phyloP scores from a whole-genome alignment of 2,113 vertebrate species.

The Pollimyrus isidori region DNA sequence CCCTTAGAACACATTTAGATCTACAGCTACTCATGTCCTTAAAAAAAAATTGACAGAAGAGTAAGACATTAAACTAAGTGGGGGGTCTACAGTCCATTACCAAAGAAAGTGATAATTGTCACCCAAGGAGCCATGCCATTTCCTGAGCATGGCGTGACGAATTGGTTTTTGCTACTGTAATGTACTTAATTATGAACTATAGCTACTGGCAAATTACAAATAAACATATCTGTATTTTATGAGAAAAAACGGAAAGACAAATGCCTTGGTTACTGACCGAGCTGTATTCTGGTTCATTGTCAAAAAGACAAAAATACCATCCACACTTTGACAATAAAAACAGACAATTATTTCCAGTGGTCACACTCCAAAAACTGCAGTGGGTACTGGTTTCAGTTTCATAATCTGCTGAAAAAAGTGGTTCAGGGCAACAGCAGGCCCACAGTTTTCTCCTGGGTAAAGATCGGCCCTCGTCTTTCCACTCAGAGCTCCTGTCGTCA shows the following conservation, averaged over 20 bases:
- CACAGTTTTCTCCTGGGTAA: background rate
- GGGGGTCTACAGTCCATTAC: background rate
- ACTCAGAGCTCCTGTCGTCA: background rate
- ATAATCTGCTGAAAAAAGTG: background rate
- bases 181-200: constrained; percentile 7
- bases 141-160: background rate
- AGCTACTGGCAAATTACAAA: constrained; percentile 2
- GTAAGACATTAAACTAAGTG: constrained; percentile 7
- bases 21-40: background rate
- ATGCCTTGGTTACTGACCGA: background rate
- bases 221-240: background rate
- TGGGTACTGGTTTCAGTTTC: background rate
- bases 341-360: background rate
- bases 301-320: background rate
- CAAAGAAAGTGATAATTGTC: background rate
- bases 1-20: background rate
- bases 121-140: background rate
- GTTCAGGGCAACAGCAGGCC: background rate
- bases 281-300: background rate
- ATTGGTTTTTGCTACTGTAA: background rate
- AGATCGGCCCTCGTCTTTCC: background rate
- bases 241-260: background rate
- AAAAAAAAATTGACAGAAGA: background rate
- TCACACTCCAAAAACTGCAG: background rate
- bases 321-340: background rate